Conservation (phyloP, 2,797 vertebrate species). For the Danio choprae region DNA sequence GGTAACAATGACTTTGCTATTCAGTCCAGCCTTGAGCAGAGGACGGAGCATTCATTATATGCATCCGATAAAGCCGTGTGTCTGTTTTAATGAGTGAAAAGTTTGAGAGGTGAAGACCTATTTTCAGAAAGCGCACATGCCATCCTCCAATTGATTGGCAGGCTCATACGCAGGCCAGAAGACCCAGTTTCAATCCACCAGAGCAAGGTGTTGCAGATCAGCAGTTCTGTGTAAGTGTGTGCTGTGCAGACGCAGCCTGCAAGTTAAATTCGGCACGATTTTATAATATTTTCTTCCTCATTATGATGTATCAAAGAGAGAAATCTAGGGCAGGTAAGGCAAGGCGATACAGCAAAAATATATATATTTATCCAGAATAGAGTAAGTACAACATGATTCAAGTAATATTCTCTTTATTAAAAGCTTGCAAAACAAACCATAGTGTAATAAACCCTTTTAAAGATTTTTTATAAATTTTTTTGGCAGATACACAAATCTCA, state of each 20-base stretch:
- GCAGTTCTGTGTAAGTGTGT: conserved; percentile 42
- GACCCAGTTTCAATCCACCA: conserved; percentile 47
- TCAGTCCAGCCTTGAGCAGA: conserved; percentile 12
- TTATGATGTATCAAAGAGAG: not conserved
- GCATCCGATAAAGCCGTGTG: conserved; percentile 22
- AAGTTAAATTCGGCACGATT: conserved; percentile 1
- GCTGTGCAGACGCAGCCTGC: conserved; percentile 22
- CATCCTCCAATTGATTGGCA: conserved; percentile 50
- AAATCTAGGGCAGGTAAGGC: too few species aligned
- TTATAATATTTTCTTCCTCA: not conserved
- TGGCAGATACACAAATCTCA: too few species aligned
- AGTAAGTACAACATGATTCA: too few species aligned
- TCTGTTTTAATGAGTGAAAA: conserved; percentile 45
- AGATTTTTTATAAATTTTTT: too few species aligned
- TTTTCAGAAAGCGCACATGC: conserved; percentile 10
- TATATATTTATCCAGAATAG: too few species aligned
- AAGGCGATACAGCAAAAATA: too few species aligned
- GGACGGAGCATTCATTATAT: conserved; percentile 44
- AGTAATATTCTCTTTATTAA: too few species aligned
- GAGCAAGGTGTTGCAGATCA: conserved; percentile 55
- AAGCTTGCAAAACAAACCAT: too few species aligned
- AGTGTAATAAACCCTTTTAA: too few species aligned
- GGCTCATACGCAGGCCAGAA: conserved; percentile 37
- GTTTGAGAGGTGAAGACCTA: conserved; percentile 28
- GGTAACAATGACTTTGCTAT: conserved; percentile 53